These are phyloP conservation scores for Pherbina coryleti DNA, from an alignment of 2,888 invertebrate genomes.

Conservation along the genomic window DNA sequence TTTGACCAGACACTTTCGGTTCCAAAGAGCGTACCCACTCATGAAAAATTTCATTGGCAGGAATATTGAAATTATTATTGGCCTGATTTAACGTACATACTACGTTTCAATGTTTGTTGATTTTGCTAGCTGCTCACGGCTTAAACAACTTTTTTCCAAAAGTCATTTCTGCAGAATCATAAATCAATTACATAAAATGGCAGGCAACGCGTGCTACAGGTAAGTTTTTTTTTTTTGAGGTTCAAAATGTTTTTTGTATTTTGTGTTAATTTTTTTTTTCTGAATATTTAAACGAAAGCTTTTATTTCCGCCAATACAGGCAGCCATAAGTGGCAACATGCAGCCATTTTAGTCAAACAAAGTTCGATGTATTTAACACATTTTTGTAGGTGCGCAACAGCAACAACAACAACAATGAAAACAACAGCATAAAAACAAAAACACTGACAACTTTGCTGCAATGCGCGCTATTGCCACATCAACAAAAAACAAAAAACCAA, in stretches of 20 bases:
- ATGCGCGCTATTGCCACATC: neutral
- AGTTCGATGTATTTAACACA: constrained; percentile 7
- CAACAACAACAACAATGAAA: constrained; percentile 15
- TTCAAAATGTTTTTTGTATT: neutral
- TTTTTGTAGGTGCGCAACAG: constrained; percentile 1
- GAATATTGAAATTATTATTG: no score
- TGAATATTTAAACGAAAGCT: neutral
- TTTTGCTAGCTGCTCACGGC: no score
- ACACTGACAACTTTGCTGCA: neutral
- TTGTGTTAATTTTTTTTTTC: neutral
- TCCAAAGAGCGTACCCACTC: no score
- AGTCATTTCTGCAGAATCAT: neutral
- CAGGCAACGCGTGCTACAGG: neutral
- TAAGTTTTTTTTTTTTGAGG: neutral
- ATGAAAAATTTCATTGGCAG: no score
- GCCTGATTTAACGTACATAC: no score
- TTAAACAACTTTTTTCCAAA: no score
- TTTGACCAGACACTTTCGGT: no score
- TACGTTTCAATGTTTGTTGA: no score
- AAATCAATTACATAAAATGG: constrained; percentile 11
- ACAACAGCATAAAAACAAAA: neutral
- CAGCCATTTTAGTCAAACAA: constrained; percentile 7
- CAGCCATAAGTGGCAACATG: neutral
- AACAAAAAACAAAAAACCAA: neutral
- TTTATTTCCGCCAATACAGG: neutral